Evolutionary conservation across 1,140 invertebrate species (phyloP).

Genomic region (Pseudachorutes palmiensis): DNA sequence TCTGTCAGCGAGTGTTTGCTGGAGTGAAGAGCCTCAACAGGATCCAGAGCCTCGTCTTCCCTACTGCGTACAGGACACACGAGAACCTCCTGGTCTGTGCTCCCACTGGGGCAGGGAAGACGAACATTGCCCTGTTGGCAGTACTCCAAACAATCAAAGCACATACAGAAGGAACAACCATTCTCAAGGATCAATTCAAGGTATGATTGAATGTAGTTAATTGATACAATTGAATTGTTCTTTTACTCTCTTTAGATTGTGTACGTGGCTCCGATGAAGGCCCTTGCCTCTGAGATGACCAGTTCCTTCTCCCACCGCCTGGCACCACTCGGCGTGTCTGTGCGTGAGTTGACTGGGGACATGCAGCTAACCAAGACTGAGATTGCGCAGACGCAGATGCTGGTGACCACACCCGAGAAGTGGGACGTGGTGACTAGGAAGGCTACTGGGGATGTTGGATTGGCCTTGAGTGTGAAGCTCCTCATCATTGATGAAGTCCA

Average conservation of each 20-base stretch:
- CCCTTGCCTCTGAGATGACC: constrained; percentile 99
- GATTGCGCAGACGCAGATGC: constrained; percentile 92
- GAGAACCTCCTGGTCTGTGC: constrained; percentile 96
- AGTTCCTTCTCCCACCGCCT: constrained; percentile 68
- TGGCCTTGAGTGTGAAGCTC: constrained; percentile 71
- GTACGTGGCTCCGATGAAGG: constrained; percentile 97
- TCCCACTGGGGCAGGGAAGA: constrained; percentile 98
- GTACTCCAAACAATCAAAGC: constrained; percentile 97
- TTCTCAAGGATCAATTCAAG: constrained; percentile 85
- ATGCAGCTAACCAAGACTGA: constrained; percentile 95
- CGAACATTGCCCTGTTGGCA: constrained; percentile 91
- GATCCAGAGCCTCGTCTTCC: constrained; percentile 84
- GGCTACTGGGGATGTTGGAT: constrained; percentile 94
- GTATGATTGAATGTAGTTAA: constrained; percentile 59
- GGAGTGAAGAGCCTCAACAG: constrained; percentile 94
- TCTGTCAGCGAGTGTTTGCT: constrained; percentile 95
- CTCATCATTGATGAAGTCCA: constrained; percentile 99
- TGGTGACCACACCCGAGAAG: constrained; percentile 99
- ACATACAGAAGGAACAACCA: constrained; percentile 91
- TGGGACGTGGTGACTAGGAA: constrained; percentile 99
- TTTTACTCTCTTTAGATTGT: constrained; percentile 62
- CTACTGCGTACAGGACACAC: constrained; percentile 81
- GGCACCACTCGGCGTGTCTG: constrained; percentile 80
- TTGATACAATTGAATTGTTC: constrained; percentile 66
- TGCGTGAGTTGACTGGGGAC: constrained; percentile 96